Conservation (phyloP, 2,888 invertebrate species). For the Aleiodes testaceus region DNA sequence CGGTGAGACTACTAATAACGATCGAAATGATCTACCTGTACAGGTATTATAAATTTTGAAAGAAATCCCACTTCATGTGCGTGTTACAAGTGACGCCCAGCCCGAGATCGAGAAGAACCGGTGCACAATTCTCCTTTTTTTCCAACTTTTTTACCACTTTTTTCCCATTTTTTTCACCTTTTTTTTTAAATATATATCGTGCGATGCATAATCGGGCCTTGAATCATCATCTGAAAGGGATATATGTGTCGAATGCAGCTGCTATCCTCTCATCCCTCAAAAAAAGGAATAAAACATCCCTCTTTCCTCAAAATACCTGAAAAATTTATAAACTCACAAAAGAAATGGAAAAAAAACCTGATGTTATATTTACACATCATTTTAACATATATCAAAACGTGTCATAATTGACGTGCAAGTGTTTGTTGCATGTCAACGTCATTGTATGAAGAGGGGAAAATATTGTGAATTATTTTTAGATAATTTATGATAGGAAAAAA, state of each 20-base stretch:
- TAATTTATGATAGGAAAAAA: not conserved
- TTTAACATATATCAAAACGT: conserved; percentile 23
- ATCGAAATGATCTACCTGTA: conserved; percentile 33
- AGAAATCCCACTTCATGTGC: conserved; percentile 20
- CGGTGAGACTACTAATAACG: conserved; percentile 36
- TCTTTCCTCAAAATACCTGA: not conserved
- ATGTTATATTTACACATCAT: conserved; percentile 13
- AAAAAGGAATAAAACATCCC: not conserved
- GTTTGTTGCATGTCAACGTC: conserved; percentile 26
- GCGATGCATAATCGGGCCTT: conserved; percentile 16
- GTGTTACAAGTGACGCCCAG: conserved; percentile 11
- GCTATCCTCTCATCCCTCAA: conserved; percentile 42
- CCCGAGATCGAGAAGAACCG: conserved; percentile 20
- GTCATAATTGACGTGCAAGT: conserved; percentile 28
- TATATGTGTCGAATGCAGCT: conserved; percentile 40
- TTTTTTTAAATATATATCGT: conserved; percentile 25
- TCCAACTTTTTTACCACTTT: conserved; percentile 9
- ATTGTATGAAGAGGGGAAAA: not conserved
- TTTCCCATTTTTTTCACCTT: conserved; percentile 15
- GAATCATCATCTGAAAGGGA: conserved; percentile 19
- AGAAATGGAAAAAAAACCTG: not conserved
- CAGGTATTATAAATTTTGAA: conserved; percentile 27
- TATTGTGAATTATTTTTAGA: not conserved
- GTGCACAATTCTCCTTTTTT: conserved; percentile 18
- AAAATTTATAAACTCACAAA: not conserved